A percentile compares a stretch with the other conserved stretches of the same genome.
phyloP scores from a whole-genome alignment of 2,888 invertebrate species.

The Standfussiana lucernea region DNA sequence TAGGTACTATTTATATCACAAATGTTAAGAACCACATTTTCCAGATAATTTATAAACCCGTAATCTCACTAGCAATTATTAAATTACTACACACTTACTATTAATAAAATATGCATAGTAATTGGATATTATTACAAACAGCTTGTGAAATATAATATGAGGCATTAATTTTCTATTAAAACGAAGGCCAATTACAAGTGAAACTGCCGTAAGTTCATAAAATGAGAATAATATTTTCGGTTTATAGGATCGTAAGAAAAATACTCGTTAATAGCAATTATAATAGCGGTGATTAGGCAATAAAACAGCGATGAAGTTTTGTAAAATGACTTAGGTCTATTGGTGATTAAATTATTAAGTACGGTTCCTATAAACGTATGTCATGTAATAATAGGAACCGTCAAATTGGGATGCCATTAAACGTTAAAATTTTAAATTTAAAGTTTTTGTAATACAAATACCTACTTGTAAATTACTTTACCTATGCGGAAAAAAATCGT shows the following conservation, averaged over 20 bases:
- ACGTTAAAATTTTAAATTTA: no score
- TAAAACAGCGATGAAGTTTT: neutral
- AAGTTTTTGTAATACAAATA: neutral
- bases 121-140: constrained; percentile 38
- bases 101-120: constrained; percentile 48
- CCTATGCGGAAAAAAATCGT: neutral
- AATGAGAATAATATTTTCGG: constrained; percentile 28
- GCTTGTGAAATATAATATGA: constrained; percentile 35
- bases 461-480: neutral
- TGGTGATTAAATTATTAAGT: neutral
- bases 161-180: constrained; percentile 37
- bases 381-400: neutral
- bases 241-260: constrained; percentile 35
- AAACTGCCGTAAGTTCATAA: constrained; percentile 32
- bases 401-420: neutral
- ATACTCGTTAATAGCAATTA: constrained; percentile 8
- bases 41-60: constrained; percentile 21
- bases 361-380: neutral
- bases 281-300: neutral
- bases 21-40: neutral
- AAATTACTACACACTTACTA: constrained; percentile 29
- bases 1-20: neutral
- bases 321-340: neutral
- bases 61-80: constrained; percentile 24
- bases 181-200: constrained; percentile 20